A percentile compares a stretch with the other conserved stretches of the same genome.
phyloP scores from a whole-genome alignment of 2,113 vertebrate species.

The Rhodinocichla rosea region DNA sequence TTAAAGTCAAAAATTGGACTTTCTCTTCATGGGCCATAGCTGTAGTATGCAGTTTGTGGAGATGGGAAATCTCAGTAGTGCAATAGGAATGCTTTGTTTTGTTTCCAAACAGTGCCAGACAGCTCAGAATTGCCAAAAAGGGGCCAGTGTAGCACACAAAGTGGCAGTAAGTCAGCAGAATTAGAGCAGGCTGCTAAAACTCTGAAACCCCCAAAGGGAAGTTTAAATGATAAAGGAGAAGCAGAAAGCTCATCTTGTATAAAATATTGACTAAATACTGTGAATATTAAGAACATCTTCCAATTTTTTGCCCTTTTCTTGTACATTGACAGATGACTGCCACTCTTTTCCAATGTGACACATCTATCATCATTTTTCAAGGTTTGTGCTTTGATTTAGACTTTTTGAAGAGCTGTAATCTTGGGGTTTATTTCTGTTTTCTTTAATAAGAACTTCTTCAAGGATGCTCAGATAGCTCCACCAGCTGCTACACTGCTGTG shows the following conservation, averaged over 20 bases:
- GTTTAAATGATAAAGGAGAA: neutral
- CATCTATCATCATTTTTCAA: neutral
- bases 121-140: neutral
- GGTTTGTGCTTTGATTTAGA: neutral
- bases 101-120: neutral
- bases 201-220: neutral
- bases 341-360: neutral
- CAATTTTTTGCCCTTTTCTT: neutral
- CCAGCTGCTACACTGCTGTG: neutral
- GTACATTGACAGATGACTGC: neutral
- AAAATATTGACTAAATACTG: neutral
- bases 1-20: neutral
- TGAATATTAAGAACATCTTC: neutral
- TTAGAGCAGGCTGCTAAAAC: neutral
- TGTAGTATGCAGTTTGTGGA: neutral
- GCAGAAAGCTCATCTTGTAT: neutral
- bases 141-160: neutral
- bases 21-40: neutral
- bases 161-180: neutral
- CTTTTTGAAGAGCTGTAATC: neutral
- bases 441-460: neutral
- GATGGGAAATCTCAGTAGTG: neutral
- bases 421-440: neutral
- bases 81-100: neutral
- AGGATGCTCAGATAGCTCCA: neutral